phyloP scores from a whole-genome alignment of 2,888 invertebrate species.

The Labia minor region DNA sequence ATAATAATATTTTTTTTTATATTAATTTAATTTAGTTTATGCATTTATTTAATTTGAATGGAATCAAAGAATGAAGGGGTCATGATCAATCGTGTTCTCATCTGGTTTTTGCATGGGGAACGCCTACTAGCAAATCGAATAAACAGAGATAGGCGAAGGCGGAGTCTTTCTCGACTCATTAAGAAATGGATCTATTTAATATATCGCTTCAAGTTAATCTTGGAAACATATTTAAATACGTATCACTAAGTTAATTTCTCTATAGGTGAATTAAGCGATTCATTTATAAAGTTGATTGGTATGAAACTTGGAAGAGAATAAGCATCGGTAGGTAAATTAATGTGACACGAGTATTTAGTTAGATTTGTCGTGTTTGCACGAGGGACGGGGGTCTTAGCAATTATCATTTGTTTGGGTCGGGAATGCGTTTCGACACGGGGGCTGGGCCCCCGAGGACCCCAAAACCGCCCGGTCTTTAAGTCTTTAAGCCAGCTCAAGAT shows the following conservation, averaged over 20 bases:
- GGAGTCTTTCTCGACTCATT: background rate
- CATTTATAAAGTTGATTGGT: background rate
- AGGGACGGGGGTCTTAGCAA: background rate
- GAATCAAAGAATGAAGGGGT: background rate
- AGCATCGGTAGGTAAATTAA: background rate
- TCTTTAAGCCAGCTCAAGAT: background rate
- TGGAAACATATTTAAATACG: background rate
- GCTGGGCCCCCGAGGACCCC: background rate
- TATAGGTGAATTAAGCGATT: background rate
- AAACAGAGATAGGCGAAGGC: background rate
- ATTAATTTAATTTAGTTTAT: conserved; percentile 24
- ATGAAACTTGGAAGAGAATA: background rate
- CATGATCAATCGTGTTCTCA: background rate
- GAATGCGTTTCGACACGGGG: background rate
- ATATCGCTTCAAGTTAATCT: background rate
- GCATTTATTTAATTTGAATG: conserved; percentile 25
- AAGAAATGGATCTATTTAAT: background rate
- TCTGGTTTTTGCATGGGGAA: no score
- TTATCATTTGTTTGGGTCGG: background rate
- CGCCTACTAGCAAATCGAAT: background rate
- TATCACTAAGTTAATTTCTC: background rate
- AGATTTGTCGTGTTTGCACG: background rate
- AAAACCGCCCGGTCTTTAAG: no score
- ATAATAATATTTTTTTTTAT: conserved; percentile 25
- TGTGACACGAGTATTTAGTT: background rate